These are phyloP conservation scores for Salvelinus fontinalis DNA, from an alignment of 2,113 vertebrate genomes.

Conservation along the genomic window DNA sequence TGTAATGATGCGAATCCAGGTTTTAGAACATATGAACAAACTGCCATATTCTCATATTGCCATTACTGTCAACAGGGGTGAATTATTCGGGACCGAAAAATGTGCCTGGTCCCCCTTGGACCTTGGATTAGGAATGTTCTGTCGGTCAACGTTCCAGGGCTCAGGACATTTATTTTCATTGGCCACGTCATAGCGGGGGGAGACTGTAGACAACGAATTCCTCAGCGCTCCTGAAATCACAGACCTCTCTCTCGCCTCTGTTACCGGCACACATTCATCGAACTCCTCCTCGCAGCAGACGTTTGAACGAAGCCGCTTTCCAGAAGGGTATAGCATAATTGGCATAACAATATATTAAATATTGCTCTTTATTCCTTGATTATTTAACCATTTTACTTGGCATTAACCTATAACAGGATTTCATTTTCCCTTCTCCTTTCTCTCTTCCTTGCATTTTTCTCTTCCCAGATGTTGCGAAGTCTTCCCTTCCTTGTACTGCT, in stretches of 20 bases:
- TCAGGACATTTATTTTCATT: slow-evolving; percentile 42
- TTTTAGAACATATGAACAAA: too few species aligned
- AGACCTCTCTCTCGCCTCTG: slow-evolving; percentile 45
- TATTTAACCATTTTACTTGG: neutral
- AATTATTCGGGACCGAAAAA: too few species aligned
- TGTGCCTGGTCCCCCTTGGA: too few species aligned
- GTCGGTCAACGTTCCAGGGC: neutral
- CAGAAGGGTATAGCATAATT: slow-evolving; percentile 56
- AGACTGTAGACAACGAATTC: slow-evolving; percentile 64
- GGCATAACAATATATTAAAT: neutral
- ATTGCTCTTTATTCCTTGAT: neutral
- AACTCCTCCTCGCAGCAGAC: slow-evolving; percentile 1
- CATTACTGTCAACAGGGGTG: too few species aligned
- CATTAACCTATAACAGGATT: too few species aligned
- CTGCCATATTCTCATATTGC: too few species aligned
- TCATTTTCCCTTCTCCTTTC: neutral
- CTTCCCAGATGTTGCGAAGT: slow-evolving; percentile 72
- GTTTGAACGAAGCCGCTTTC: slow-evolving; percentile 19
- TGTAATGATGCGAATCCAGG: too few species aligned
- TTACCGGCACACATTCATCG: slow-evolving; percentile 26
- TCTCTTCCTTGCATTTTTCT: neutral
- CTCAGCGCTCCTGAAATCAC: slow-evolving; percentile 67
- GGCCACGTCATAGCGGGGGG: slow-evolving; percentile 51
- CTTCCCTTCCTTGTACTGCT: slow-evolving; percentile 65
- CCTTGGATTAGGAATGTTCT: slow-evolving; percentile 9